Evolutionary conservation across 2,888 invertebrate species (phyloP).

Genomic region (Drosophila quinaria): DNA sequence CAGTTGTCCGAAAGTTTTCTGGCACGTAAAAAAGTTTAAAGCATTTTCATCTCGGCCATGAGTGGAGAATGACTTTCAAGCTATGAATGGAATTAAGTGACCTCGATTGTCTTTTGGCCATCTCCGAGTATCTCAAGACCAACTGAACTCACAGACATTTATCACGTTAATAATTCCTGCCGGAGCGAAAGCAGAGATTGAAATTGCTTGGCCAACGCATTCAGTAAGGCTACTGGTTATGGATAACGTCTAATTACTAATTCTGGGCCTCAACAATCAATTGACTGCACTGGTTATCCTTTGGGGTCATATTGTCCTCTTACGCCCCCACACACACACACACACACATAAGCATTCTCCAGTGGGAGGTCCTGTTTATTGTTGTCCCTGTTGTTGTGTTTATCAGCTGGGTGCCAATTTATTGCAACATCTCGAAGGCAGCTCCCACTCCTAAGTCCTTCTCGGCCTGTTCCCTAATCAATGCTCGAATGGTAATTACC

Average conservation of each 20-base stretch:
- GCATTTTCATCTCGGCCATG: background rate
- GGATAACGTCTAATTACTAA: constrained; percentile 40
- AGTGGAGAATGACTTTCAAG: background rate
- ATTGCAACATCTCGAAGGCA: constrained; percentile 39
- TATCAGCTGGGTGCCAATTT: constrained; percentile 44
- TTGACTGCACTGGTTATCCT: constrained; percentile 20
- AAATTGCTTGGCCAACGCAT: constrained; percentile 15
- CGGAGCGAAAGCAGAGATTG: constrained; percentile 17
- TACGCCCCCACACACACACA: background rate
- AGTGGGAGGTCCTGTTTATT: background rate
- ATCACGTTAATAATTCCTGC: constrained; percentile 38
- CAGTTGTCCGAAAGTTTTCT: constrained; percentile 7
- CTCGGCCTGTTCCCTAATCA: constrained; percentile 14
- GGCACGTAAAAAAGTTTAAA: background rate
- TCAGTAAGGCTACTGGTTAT: constrained; percentile 33
- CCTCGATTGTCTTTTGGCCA: background rate
- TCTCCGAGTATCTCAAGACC: background rate
- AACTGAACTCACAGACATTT: constrained; percentile 5
- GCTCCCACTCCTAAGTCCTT: background rate
- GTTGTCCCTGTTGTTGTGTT: constrained; percentile 23
- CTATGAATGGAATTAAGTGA: constrained; percentile 41
- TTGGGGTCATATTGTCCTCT: background rate
- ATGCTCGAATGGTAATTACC: constrained; percentile 54
- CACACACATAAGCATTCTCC: background rate
- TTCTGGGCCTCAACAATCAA: constrained; percentile 39